These are phyloP conservation scores for Galemys pyrenaicus DNA, from an alignment of 2,113 vertebrate genomes.

Conservation along the genomic window DNA sequence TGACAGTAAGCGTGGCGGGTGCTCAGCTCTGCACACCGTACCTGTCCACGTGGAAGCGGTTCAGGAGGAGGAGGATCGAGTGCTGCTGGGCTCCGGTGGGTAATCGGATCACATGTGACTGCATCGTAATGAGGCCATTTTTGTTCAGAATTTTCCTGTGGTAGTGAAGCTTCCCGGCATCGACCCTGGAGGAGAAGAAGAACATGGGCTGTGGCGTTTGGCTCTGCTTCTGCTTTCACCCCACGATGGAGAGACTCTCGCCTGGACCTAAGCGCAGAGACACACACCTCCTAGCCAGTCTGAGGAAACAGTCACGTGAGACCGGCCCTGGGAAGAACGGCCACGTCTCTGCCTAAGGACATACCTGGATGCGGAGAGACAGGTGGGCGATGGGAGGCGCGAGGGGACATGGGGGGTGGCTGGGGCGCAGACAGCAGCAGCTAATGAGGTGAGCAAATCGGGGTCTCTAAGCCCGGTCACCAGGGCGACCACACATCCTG, in stretches of 20 bases:
- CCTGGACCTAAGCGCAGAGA: neutral
- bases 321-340: neutral
- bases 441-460: neutral
- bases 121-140: conserved; percentile 92
- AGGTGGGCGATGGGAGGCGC: accelerated
- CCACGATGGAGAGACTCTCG: neutral
- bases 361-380: neutral
- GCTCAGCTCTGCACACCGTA: conserved; percentile 57
- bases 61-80: conserved; percentile 94
- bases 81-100: conserved; percentile 90
- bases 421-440: neutral
- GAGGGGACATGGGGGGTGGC: neutral
- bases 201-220: accelerated
- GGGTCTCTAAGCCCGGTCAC: neutral
- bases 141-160: conserved; percentile 91
- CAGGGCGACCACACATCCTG: neutral
- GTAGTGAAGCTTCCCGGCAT: conserved; percentile 96
- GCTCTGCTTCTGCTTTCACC: neutral
- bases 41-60: conserved; percentile 95
- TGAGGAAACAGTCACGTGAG: neutral
- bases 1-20: accelerated
- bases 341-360: neutral
- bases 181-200: conserved; percentile 85
- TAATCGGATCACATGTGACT: conserved; percentile 90
- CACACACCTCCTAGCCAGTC: neutral